Evolutionary conservation across 2,797 vertebrate genomes (phyloP).

Genomic region (Pempheris klunzingeri): DNA sequence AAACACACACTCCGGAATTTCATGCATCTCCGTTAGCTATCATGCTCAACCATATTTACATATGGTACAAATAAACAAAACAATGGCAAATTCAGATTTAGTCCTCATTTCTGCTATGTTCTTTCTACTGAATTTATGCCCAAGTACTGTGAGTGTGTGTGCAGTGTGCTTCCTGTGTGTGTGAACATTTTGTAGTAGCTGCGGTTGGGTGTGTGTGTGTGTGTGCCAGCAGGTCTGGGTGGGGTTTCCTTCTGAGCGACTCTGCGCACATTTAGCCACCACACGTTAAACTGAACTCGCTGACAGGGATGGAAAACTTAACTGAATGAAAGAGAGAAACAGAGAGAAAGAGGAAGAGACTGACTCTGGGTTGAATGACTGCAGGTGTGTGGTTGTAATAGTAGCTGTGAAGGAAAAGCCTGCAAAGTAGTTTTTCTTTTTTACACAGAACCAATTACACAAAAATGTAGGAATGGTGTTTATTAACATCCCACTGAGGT

Average conservation of each 20-base stretch:
- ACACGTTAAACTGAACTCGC: slow-evolving; percentile 48
- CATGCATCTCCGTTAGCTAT: neutral
- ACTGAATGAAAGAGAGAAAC: slow-evolving; percentile 20
- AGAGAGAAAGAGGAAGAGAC: slow-evolving; percentile 10
- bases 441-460: slow-evolving; percentile 42
- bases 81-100: neutral
- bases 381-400: slow-evolving; percentile 53
- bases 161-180: slow-evolving; percentile 12
- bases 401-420: slow-evolving; percentile 37
- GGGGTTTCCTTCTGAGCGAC: slow-evolving; percentile 62
- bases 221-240: slow-evolving; percentile 55
- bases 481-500: slow-evolving; percentile 25
- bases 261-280: slow-evolving; percentile 41
- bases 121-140: neutral
- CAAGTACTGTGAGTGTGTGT: neutral
- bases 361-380: slow-evolving; percentile 5
- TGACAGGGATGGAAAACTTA: slow-evolving; percentile 64
- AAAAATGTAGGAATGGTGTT: slow-evolving; percentile 52
- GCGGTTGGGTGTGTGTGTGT: slow-evolving; percentile 9
- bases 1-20: neutral
- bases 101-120: neutral
- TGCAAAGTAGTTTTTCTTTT: slow-evolving; percentile 41
- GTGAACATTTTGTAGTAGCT: slow-evolving; percentile 9
- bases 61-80: slow-evolving; percentile 3
- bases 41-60: neutral